phyloP scores from a whole-genome alignment of 2,797 vertebrate species.

The Poeciliopsis paucimaculata region DNA sequence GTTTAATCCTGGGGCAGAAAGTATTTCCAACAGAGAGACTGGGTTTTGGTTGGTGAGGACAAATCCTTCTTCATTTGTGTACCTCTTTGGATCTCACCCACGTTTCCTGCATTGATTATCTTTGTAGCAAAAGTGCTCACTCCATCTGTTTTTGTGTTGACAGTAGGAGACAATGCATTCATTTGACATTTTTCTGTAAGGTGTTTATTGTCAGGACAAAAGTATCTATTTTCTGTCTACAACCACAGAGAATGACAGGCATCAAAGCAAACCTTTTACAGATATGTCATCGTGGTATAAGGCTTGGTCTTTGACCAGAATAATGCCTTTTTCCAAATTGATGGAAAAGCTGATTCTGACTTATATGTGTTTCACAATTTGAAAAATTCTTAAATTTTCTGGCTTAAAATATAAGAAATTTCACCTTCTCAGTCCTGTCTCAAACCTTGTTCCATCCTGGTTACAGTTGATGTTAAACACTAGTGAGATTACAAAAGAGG shows the following conservation, averaged over 20 bases:
- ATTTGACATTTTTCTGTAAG: background rate
- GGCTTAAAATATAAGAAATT: background rate
- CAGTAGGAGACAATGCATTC: background rate
- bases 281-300: background rate
- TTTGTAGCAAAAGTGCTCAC: background rate
- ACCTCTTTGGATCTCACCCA: background rate
- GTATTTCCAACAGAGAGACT: background rate
- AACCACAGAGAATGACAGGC: background rate
- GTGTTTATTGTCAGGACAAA: background rate
- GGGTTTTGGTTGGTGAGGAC: background rate
- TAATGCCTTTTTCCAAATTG: background rate
- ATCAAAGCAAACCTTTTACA: background rate
- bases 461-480: slow-evolving; percentile 12
- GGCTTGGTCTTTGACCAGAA: background rate
- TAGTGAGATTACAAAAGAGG: slow-evolving; percentile 26
- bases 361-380: background rate
- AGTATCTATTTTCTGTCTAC: background rate
- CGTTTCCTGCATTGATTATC: background rate
- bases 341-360: background rate
- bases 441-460: background rate
- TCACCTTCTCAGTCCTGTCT: background rate
- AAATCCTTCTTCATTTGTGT: background rate
- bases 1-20: background rate
- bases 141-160: background rate
- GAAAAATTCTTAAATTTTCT: background rate